These are phyloP conservation scores for Grallaria varia DNA, from an alignment of 2,113 vertebrate genomes.

Conservation along the genomic window DNA sequence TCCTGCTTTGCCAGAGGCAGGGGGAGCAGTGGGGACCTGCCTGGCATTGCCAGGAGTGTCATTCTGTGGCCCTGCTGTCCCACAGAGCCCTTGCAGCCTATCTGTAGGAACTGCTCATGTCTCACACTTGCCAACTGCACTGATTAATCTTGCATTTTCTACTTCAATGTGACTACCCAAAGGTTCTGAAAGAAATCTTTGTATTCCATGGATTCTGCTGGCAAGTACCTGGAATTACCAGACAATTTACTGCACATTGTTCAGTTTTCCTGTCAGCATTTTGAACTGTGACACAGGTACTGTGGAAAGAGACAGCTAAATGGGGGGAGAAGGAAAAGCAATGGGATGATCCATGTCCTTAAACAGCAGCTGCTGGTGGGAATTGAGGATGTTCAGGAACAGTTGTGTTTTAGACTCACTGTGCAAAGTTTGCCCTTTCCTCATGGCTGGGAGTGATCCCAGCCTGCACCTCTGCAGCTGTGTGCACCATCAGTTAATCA, in stretches of 20 bases:
- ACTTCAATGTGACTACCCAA: not conserved
- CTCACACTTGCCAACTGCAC: not conserved
- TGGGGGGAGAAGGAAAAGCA: not conserved
- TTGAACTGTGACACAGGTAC: not conserved
- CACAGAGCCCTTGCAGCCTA: not conserved
- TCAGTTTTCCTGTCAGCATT: not conserved
- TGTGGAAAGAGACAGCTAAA: not conserved
- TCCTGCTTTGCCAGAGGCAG: not conserved
- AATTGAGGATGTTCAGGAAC: rapidly evolving
- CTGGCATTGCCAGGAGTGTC: rapidly evolving
- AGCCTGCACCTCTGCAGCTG: not conserved
- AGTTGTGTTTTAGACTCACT: rapidly evolving
- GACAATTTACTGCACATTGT: not conserved
- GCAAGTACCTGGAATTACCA: not conserved
- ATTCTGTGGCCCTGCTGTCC: not conserved
- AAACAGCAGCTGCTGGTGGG: not conserved
- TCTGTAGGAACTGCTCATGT: rapidly evolving
- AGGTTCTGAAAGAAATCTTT: not conserved
- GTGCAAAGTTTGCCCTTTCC: not conserved
- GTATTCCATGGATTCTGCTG: not conserved
- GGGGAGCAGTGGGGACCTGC: not conserved
- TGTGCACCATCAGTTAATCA: not conserved
- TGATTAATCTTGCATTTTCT: not conserved
- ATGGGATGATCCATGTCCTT: not conserved
- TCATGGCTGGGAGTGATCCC: not conserved